Conservation (phyloP, 2,797 vertebrate species). For the Pseudopleuronectes americanus region DNA sequence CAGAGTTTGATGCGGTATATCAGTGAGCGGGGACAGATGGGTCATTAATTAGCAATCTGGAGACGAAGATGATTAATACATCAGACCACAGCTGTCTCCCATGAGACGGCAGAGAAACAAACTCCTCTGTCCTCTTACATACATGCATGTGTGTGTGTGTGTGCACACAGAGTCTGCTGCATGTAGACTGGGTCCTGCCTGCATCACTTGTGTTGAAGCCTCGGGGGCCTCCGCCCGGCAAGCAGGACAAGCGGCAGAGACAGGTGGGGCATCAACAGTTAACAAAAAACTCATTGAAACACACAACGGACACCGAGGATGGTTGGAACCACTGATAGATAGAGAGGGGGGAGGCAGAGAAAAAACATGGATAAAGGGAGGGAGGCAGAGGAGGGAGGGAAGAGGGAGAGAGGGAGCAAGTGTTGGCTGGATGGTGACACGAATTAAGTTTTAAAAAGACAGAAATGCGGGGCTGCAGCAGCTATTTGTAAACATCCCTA, state of each 20-base stretch:
- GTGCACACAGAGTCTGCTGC: neutral
- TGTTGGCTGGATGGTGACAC: slow-evolving; percentile 12
- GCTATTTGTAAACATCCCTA: neutral
- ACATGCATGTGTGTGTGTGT: slow-evolving; percentile 3
- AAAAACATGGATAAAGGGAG: slow-evolving; percentile 20
- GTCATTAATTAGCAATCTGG: slow-evolving; percentile 85
- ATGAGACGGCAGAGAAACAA: slow-evolving; percentile 53
- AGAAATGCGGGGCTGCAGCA: neutral
- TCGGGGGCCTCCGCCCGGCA: slow-evolving; percentile 43
- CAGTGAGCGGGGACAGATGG: slow-evolving; percentile 80
- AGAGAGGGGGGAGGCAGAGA: slow-evolving; percentile 25
- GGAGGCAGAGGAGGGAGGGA: neutral
- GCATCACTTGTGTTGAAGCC: slow-evolving; percentile 38
- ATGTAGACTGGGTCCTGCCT: slow-evolving; percentile 5
- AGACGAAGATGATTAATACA: slow-evolving; percentile 83
- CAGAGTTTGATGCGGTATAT: slow-evolving; percentile 71
- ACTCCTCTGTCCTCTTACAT: slow-evolving; percentile 57
- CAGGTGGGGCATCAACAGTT: slow-evolving; percentile 1
- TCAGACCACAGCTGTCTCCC: slow-evolving; percentile 77
- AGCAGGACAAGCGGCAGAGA: slow-evolving; percentile 40
- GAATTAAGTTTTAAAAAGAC: slow-evolving; percentile 1
- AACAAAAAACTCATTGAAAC: slow-evolving; percentile 76
- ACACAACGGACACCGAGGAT: slow-evolving; percentile 75
- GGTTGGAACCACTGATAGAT: slow-evolving; percentile 19
- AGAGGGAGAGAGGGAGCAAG: neutral